Conservation (phyloP, 2,797 vertebrate genomes). For the Petrocephalus sullivani region DNA sequence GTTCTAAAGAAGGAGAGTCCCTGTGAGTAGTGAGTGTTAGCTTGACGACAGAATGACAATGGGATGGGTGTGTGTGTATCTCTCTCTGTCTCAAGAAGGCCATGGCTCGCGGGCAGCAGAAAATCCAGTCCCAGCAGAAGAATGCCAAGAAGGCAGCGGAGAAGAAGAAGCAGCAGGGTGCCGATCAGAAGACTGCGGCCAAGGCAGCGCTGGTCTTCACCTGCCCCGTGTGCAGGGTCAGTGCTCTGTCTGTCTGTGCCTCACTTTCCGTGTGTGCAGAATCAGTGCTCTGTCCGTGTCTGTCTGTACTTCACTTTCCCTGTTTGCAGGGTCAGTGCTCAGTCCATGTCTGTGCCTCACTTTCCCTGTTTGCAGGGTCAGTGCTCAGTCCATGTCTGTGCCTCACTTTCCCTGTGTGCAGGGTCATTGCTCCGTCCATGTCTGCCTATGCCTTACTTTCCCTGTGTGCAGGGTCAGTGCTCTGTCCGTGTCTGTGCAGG, state of each 20-base stretch:
- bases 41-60: not conserved
- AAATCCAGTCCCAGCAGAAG: constrained; percentile 79
- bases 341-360: not conserved
- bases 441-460: not conserved
- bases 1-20: too few species aligned
- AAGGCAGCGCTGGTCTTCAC: constrained; percentile 73
- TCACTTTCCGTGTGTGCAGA: too few species aligned
- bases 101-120: constrained; percentile 81
- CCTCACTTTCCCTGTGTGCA: not conserved
- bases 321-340: not conserved
- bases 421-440: not conserved
- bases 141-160: constrained; percentile 75
- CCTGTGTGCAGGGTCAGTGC: not conserved
- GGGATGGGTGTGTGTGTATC: not conserved
- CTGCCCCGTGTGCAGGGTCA: constrained; percentile 73
- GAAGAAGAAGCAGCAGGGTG: constrained; percentile 69
- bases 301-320: not conserved
- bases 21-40: not conserved
- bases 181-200: constrained; percentile 74
- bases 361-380: not conserved
- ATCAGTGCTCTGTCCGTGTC: constrained; percentile 25
- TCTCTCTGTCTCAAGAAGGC: constrained; percentile 1
- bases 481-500: constrained; percentile 32
- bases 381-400: not conserved
- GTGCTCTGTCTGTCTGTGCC: not conserved